These are phyloP conservation scores for Palythoa heliodiscus DNA, from an alignment of 92 coral and sea anemone species.

Conservation along the genomic window DNA sequence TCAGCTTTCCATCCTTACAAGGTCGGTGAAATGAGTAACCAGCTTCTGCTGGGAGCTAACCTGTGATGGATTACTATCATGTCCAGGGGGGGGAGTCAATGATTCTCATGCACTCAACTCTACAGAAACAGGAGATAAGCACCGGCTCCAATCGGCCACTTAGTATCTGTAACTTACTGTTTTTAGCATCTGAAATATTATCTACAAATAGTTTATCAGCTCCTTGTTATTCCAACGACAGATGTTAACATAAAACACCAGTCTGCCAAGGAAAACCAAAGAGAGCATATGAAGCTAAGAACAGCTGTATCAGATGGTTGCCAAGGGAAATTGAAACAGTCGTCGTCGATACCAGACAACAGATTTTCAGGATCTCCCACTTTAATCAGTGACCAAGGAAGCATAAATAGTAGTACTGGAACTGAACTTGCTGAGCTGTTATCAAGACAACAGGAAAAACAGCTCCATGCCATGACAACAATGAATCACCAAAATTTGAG, in stretches of 20 bases:
- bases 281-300: neutral
- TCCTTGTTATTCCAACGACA: neutral
- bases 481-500: constrained; percentile 44
- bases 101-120: too few species aligned
- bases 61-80: too few species aligned
- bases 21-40: too few species aligned
- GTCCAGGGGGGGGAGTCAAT: too few species aligned
- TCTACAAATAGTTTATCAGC: too few species aligned
- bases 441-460: constrained; percentile 66
- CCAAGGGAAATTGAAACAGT: neutral
- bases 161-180: too few species aligned
- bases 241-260: neutral
- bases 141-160: too few species aligned
- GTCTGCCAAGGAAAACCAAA: constrained; percentile 22
- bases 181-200: too few species aligned
- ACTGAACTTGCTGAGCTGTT: constrained; percentile 67
- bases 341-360: too few species aligned
- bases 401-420: constrained; percentile 43
- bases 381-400: neutral
- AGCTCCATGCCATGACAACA: constrained; percentile 55
- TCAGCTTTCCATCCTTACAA: too few species aligned
- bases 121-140: too few species aligned
- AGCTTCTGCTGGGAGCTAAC: too few species aligned
- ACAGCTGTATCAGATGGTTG: neutral
- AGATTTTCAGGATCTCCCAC: constrained; percentile 6